Conservation (phyloP, 2,888 invertebrate genomes). For the Tetheella fluctuosa region DNA sequence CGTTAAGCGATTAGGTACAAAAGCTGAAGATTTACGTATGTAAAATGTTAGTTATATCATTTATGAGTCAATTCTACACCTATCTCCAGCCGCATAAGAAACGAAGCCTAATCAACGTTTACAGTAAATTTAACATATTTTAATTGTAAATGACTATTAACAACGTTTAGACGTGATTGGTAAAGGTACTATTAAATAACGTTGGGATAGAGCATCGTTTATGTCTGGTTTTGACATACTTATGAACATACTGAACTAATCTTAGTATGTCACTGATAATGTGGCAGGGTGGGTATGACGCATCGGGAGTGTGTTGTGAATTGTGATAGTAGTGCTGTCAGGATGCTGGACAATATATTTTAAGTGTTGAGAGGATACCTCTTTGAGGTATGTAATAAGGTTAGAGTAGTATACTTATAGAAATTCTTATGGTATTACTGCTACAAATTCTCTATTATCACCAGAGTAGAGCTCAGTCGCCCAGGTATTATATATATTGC, state of each 20-base stretch:
- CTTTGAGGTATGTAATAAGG: too few relatives aligned
- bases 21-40: slow-evolving; percentile 4
- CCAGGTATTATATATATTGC: too few relatives aligned
- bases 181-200: background rate
- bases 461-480: too few relatives aligned
- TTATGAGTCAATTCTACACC: slow-evolving; percentile 1
- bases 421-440: too few relatives aligned
- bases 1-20: slow-evolving; percentile 8
- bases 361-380: too few relatives aligned
- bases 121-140: background rate
- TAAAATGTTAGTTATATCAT: slow-evolving; percentile 16
- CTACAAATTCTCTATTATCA: too few relatives aligned
- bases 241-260: background rate
- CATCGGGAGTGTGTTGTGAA: too few relatives aligned
- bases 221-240: background rate
- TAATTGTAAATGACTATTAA: background rate
- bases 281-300: too few relatives aligned
- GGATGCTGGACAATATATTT: too few relatives aligned
- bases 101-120: slow-evolving; percentile 1
- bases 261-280: background rate
- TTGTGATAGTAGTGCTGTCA: too few relatives aligned
- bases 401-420: too few relatives aligned
- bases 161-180: background rate
- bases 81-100: background rate
- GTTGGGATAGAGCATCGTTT: background rate